Percentiles rank a stretch among this genome's conserved stretches.
These are phyloP conservation scores for Lamellibrachia columna DNA, from an alignment of 2,888 invertebrate species.

Conservation along the genomic window DNA sequence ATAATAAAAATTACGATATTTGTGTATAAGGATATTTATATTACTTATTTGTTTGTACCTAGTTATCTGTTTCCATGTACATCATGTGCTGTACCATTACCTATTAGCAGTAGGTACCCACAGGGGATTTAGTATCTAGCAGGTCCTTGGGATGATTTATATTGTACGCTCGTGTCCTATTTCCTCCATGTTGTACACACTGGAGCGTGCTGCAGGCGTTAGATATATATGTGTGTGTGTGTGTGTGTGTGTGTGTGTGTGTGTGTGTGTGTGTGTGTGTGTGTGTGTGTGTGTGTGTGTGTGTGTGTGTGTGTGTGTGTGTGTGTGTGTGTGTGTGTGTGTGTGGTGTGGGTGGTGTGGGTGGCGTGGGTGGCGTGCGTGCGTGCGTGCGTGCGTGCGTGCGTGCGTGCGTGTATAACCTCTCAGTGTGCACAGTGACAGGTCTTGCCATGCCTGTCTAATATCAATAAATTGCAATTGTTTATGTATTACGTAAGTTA, in stretches of 20 bases:
- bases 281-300: slow-evolving; percentile 30
- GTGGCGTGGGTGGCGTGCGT: neutral
- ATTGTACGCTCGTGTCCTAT: too few relatives aligned
- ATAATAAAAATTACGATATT: too few relatives aligned
- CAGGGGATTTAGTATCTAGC: too few relatives aligned
- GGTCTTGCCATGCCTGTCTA: too few relatives aligned
- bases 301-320: slow-evolving; percentile 23
- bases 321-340: neutral
- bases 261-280: slow-evolving; percentile 28
- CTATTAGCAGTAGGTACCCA: too few relatives aligned
- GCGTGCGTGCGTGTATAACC: neutral
- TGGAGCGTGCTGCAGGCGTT: neutral
- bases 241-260: slow-evolving; percentile 28
- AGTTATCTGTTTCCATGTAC: too few relatives aligned
- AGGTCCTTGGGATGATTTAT: too few relatives aligned
- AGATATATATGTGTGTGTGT: slow-evolving; percentile 26
- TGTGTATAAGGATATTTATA: too few relatives aligned
- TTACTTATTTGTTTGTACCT: too few relatives aligned
- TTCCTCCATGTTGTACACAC: neutral
- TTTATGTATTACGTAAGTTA: too few relatives aligned
- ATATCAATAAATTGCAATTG: too few relatives aligned
- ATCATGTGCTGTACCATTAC: too few relatives aligned
- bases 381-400: neutral
- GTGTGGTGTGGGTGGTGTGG: neutral
- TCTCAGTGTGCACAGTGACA: neutral